Conservation (phyloP, 1,140 invertebrate species). For the Pogonomyrmex californicus region DNA sequence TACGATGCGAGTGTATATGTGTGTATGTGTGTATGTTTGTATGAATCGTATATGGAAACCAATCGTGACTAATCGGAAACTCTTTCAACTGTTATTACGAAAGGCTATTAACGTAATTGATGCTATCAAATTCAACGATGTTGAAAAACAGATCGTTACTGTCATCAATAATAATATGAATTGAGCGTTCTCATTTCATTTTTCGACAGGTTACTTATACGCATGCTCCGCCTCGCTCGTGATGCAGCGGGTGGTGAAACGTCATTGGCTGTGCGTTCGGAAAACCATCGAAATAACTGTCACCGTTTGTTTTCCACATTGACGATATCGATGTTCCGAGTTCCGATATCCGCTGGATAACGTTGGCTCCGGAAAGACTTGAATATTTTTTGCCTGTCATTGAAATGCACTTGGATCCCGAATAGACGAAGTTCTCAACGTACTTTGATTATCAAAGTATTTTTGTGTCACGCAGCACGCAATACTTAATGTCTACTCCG, state of each 20-base stretch:
- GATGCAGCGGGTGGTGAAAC: not conserved
- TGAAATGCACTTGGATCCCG: no score
- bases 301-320: not conserved
- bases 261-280: constrained; percentile 1
- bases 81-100: not conserved
- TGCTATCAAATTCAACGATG: not conserved
- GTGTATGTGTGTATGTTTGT: not conserved
- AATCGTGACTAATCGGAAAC: not conserved
- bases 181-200: not conserved
- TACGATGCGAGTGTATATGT: not conserved
- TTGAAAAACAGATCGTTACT: not conserved
- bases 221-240: not conserved
- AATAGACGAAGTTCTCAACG: no score
- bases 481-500: no score
- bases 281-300: not conserved
- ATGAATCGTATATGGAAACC: not conserved
- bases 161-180: not conserved
- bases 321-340: not conserved
- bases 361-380: no score
- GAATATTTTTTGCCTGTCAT: no score
- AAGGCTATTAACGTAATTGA: not conserved
- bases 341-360: no score
- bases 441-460: no score
- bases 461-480: no score
- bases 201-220: not conserved